These are phyloP conservation scores for Botrylloides violaceus DNA, from an alignment of 23 tunicate genomes.

Conservation along the genomic window DNA sequence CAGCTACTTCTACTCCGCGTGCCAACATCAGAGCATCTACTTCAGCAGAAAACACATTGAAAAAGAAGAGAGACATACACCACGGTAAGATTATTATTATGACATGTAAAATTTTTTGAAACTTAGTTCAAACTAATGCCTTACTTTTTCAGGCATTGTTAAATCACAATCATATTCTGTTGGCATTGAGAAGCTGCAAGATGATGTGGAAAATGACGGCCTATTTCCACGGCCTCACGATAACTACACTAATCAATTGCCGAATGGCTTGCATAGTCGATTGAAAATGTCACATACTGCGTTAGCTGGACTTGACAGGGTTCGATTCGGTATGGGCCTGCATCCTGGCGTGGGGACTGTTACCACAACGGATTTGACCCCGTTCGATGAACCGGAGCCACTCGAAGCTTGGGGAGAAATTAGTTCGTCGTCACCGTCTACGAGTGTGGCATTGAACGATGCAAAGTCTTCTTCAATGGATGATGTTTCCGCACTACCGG, in stretches of 20 bases:
- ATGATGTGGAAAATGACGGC: not conserved
- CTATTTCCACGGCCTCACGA: constrained; percentile 23
- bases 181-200: constrained; percentile 19
- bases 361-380: constrained; percentile 18
- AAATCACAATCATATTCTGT: constrained; percentile 22
- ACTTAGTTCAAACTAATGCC: no score
- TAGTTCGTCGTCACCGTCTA: constrained; percentile 9
- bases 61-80: not conserved
- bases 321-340: constrained; percentile 21
- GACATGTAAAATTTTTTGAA: no score
- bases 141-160: constrained; percentile 15
- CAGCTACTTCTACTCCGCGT: not conserved
- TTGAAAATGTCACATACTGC: constrained; percentile 5
- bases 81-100: not conserved
- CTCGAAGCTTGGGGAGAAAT: constrained; percentile 27
- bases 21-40: not conserved
- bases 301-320: constrained; percentile 16
- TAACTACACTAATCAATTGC: not conserved
- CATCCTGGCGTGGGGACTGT: constrained; percentile 24
- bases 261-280: not conserved
- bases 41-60: not conserved
- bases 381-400: constrained; percentile 25
- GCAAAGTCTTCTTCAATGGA: not conserved
- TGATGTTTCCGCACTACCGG: not conserved
- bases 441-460: not conserved